Evolutionary conservation across 1,140 invertebrate genomes (phyloP).

Genomic region (Drosophila quadrilineata): DNA sequence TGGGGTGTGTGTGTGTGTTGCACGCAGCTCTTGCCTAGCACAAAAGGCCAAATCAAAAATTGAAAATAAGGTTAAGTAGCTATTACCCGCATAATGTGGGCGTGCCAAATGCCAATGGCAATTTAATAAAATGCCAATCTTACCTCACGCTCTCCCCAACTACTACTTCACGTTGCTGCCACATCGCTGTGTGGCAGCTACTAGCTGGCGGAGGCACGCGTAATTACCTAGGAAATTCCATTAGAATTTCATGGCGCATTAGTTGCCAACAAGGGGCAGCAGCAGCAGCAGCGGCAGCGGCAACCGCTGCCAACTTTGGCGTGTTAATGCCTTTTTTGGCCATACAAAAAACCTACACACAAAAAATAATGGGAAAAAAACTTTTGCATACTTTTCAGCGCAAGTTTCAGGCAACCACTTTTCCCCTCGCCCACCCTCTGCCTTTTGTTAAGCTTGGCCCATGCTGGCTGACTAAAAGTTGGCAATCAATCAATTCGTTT

Average conservation of each 20-base stretch:
- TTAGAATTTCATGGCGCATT: slow-evolving; percentile 77
- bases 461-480: slow-evolving; percentile 38
- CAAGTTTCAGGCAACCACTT: slow-evolving; percentile 37
- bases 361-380: slow-evolving; percentile 57
- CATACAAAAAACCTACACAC: slow-evolving; percentile 23
- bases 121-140: slow-evolving; percentile 77
- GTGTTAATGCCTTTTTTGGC: slow-evolving; percentile 32
- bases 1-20: slow-evolving; percentile 2
- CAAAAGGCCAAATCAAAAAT: slow-evolving; percentile 70
- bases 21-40: too few species aligned
- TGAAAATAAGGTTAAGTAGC: slow-evolving; percentile 79
- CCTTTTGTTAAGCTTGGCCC: too few species aligned
- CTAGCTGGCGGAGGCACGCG: too few species aligned
- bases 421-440: too few species aligned
- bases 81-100: slow-evolving; percentile 62
- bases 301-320: slow-evolving; percentile 23
- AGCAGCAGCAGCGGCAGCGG: slow-evolving; percentile 3
- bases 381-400: slow-evolving; percentile 68
- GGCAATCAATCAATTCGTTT: slow-evolving; percentile 72
- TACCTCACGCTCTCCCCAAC: too few species aligned
- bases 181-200: too few species aligned
- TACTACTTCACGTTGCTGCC: neutral
- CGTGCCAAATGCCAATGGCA: slow-evolving; percentile 40
- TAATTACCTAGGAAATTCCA: slow-evolving; percentile 73
- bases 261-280: slow-evolving; percentile 32